Evolutionary conservation across 2,888 invertebrate species (phyloP).

Genomic region (Shargacucullia verbasci): DNA sequence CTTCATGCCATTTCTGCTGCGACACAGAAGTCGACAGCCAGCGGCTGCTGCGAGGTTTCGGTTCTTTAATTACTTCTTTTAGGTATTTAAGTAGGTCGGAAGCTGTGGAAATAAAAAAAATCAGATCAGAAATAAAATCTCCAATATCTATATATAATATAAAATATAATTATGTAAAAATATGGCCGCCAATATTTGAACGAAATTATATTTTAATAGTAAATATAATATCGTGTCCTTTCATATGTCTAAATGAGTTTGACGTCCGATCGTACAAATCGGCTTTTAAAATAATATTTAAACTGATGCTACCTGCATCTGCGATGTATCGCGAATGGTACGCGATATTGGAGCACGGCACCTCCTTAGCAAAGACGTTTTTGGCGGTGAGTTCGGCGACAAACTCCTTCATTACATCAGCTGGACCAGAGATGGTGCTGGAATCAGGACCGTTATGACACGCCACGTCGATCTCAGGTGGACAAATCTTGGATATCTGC

Average conservation of each 20-base stretch:
- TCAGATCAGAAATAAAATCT: too few species aligned
- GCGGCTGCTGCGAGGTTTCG: conserved; percentile 90
- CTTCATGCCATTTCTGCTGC: conserved; percentile 63
- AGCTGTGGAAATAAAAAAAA: conserved; percentile 53
- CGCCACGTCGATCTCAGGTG: conserved; percentile 90
- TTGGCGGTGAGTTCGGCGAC: conserved; percentile 74
- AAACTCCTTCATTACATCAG: conserved; percentile 86
- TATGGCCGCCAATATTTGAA: too few species aligned
- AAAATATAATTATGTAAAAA: too few species aligned
- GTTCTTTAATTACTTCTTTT: conserved; percentile 87
- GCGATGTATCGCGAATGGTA: conserved; percentile 95
- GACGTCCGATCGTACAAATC: too few species aligned
- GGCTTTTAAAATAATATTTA: background rate
- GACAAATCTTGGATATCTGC: conserved; percentile 72
- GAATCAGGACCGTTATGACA: conserved; percentile 93
- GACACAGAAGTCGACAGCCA: conserved; percentile 95
- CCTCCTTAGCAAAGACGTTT: conserved; percentile 60
- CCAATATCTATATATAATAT: too few species aligned
- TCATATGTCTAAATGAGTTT: too few species aligned
- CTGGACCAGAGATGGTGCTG: conserved; percentile 92
- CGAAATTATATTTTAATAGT: too few species aligned
- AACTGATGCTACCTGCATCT: conserved; percentile 78
- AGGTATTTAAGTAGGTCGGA: conserved; percentile 85
- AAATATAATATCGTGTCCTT: too few species aligned
- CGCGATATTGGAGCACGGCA: conserved; percentile 92